Percentiles rank a stretch among this genome's conserved stretches.
Evolutionary conservation across 2,113 vertebrate species (phyloP).

Genomic region (Istiophorus platypterus): DNA sequence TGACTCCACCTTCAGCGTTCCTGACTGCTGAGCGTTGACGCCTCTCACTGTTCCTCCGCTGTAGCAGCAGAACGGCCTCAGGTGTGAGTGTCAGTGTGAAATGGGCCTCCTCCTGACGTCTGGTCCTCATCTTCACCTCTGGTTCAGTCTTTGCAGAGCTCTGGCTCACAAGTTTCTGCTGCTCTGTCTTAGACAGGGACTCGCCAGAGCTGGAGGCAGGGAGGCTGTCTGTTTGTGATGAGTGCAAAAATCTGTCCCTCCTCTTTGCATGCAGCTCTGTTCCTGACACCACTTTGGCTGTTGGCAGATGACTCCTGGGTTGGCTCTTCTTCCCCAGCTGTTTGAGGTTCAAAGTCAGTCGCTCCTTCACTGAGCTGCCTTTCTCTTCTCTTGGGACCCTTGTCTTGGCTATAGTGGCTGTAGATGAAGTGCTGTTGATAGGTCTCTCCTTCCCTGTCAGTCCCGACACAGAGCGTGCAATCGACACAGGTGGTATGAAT

Average conservation of each 20-base stretch:
- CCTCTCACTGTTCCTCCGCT: slow-evolving; percentile 84
- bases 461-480: slow-evolving; percentile 52
- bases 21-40: slow-evolving; percentile 56
- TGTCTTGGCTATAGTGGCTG: slow-evolving; percentile 10
- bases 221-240: slow-evolving; percentile 31
- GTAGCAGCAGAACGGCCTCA: slow-evolving; percentile 85
- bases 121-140: slow-evolving; percentile 31
- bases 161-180: slow-evolving; percentile 5
- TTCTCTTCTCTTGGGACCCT: slow-evolving; percentile 48
- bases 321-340: slow-evolving; percentile 76
- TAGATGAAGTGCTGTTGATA: slow-evolving; percentile 6
- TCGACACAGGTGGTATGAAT: slow-evolving; percentile 76
- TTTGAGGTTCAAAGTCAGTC: slow-evolving; percentile 76
- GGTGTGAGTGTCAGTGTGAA: slow-evolving; percentile 87
- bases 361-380: slow-evolving; percentile 63
- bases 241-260: slow-evolving; percentile 37
- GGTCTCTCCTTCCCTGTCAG: slow-evolving; percentile 51
- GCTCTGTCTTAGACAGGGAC: slow-evolving; percentile 44
- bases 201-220: slow-evolving; percentile 58
- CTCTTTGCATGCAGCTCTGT: slow-evolving; percentile 53
- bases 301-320: slow-evolving; percentile 63
- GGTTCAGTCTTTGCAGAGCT: slow-evolving; percentile 27
- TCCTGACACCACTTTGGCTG: slow-evolving; percentile 32
- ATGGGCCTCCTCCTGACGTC: slow-evolving; percentile 47
- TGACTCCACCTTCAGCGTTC: neutral